These are phyloP conservation scores for Phalacrocorax brasilianus DNA, from an alignment of 2,113 vertebrate species.

Conservation along the genomic window DNA sequence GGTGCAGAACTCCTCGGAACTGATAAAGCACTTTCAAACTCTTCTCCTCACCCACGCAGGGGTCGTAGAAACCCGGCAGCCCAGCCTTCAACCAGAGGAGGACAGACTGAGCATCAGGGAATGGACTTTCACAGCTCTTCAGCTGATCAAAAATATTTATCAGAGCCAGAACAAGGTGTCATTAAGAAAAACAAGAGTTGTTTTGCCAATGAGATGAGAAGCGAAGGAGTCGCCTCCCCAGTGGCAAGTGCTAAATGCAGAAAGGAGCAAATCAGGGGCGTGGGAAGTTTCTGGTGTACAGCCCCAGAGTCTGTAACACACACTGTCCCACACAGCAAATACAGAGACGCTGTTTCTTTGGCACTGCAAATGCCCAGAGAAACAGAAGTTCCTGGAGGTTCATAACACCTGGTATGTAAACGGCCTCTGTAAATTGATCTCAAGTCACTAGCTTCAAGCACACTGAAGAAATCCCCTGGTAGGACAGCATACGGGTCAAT, in stretches of 20 bases:
- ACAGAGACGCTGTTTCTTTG: not conserved
- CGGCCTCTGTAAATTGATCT: not conserved
- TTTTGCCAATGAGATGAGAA: not conserved
- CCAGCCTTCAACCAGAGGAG: conserved; percentile 78
- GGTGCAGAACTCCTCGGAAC: conserved; percentile 96
- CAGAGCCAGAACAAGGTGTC: not conserved
- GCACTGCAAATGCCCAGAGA: not conserved
- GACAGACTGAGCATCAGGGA: not conserved
- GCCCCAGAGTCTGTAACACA: not conserved
- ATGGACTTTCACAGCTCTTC: not conserved
- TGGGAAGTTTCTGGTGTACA: not conserved
- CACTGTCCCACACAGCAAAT: not conserved
- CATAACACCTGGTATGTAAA: not conserved
- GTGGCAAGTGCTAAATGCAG: not conserved
- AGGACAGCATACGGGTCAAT: fast-evolving
- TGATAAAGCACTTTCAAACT: conserved; percentile 97
- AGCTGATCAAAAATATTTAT: not conserved
- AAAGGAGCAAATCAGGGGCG: not conserved
- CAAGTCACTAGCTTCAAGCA: not conserved
- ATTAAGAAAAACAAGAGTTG: not conserved
- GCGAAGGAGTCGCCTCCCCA: not conserved
- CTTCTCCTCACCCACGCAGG: conserved; percentile 96
- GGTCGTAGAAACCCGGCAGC: conserved; percentile 97
- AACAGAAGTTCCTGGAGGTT: not conserved
- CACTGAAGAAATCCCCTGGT: not conserved